Percentiles rank a stretch among this genome's conserved stretches.
Evolutionary conservation across 2,888 invertebrate species (phyloP).

Genomic region (Oligia strigilis): DNA sequence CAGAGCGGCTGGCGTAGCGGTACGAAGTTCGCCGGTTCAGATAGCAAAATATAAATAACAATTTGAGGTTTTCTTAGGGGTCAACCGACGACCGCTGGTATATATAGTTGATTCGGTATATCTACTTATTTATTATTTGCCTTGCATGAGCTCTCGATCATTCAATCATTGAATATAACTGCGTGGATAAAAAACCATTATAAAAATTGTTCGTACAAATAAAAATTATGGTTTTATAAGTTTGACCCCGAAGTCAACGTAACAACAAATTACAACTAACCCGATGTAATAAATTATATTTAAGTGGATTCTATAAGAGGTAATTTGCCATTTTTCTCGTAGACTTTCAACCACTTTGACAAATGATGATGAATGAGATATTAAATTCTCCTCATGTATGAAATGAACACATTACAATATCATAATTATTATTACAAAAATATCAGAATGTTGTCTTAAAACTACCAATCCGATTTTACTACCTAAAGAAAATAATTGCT

Average conservation of each 20-base stretch:
- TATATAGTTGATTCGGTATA: no score
- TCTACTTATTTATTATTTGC: no score
- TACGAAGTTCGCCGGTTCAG: no score
- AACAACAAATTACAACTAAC: not conserved
- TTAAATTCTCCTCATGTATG: not conserved
- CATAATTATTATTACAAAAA: no score
- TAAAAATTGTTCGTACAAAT: no score
- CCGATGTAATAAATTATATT: conserved; percentile 8
- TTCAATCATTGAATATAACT: no score
- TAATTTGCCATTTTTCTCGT: not conserved
- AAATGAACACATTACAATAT: not conserved
- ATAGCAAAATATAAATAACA: no score
- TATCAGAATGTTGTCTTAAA: not conserved
- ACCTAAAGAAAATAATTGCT: not conserved
- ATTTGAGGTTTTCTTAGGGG: no score
- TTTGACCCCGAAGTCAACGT: not conserved
- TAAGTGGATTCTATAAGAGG: not conserved
- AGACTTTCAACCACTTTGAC: not conserved
- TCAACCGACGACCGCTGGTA: no score
- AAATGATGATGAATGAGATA: not conserved
- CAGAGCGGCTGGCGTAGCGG: no score
- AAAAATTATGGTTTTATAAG: not conserved
- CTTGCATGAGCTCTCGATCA: no score
- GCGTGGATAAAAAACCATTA: no score
- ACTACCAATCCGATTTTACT: not conserved